Base-by-base conservation (phyloP, 2,888 invertebrate species). In the Heterodera filipjevi region DNA sequence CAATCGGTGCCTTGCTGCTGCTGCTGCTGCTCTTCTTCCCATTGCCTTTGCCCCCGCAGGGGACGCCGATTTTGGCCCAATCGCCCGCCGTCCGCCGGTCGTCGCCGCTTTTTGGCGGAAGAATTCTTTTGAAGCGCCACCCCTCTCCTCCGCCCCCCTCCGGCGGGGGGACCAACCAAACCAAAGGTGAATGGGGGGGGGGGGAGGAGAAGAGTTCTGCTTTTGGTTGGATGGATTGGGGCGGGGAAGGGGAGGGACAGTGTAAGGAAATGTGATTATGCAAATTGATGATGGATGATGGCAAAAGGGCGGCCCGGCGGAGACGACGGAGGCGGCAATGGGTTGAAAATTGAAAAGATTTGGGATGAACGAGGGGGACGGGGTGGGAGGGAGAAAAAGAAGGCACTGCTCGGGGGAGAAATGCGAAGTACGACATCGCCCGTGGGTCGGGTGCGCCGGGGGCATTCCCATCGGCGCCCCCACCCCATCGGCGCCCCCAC, bases 211-310 rank as follows among this genome's bases (percentile, higher is more conserved):
- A 22, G 53, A 53, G 53, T 53, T 53, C 46, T 46, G 46, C 16
- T 46, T 12, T n/a, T n/a, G n/a, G n/a, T n/a, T n/a, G n/a, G n/a
- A n/a, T n/a, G n/a, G n/a, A n/a, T n/a, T n/a, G n/a, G n/a, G n/a
- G n/a, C 39, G 39, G 12, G 8, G 39, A 39, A 39, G 12, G 12
- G 8, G 39, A 12, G 12, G 39, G 39, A 39, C 39, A 22, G 53
- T 53, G 53, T 53, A 53, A 53, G 53, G 53, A 53, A 53, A 53
- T 53, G 53, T 53, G 53, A 53, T 53, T 53, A 53, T 53, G 53
- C 53, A 53, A 53, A 53, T 53, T 53, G 53, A 53, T 53, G 53
- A 53, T 53, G 53, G 53, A 53, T 22, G 39, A 39, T 39, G 39
- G 39, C 39, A 39, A 39, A 39, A 39, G 39, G 39, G 39, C 39